phyloP scores from a whole-genome alignment of 2,113 vertebrate species.

The Chauna torquata region DNA sequence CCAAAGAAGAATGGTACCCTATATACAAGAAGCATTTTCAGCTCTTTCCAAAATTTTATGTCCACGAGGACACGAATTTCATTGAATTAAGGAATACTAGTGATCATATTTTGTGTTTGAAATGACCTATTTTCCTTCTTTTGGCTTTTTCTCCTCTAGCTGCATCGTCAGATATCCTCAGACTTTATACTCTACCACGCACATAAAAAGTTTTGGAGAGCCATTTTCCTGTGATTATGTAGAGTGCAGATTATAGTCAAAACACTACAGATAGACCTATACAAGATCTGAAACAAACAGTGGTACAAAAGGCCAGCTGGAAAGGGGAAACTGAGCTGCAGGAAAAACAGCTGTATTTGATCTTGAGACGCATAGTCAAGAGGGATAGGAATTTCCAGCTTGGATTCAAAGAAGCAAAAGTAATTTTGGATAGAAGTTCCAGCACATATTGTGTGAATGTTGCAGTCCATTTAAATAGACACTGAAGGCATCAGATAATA shows the following conservation, averaged over 20 bases:
- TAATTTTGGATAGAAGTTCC: background rate
- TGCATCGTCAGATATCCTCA: background rate
- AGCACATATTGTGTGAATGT: background rate
- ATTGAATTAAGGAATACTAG: background rate
- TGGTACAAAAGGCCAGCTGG: background rate
- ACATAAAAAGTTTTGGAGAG: background rate
- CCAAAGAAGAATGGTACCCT: background rate
- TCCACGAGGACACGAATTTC: background rate
- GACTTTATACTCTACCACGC: background rate
- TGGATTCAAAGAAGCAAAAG: background rate
- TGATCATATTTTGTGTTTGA: background rate
- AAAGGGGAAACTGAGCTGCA: background rate
- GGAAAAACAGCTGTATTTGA: slow-evolving; percentile 11
- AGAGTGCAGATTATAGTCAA: background rate
- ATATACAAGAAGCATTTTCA: background rate
- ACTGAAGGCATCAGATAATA: background rate
- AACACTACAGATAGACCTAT: background rate
- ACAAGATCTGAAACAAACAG: background rate
- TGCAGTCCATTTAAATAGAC: background rate
- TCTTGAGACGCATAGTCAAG: background rate
- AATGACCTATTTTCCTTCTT: background rate
- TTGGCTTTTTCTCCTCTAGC: background rate
- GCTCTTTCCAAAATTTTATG: background rate
- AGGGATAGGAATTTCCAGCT: background rate
- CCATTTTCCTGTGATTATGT: background rate